phyloP scores from a whole-genome alignment of 2,113 vertebrate genomes.

The Monopterus albus region DNA sequence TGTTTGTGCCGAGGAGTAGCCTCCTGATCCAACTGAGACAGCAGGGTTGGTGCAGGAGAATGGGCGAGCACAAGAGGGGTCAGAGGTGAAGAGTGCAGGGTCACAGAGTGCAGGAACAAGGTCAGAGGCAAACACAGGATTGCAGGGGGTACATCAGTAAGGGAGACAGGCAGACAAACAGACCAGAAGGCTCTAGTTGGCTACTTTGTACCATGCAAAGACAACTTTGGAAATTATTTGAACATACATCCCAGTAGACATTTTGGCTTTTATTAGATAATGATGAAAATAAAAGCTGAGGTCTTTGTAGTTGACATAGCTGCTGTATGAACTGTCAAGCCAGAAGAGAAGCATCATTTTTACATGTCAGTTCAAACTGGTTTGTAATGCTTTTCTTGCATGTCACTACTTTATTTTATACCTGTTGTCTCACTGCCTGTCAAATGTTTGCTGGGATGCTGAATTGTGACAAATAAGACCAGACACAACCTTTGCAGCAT shows the following conservation, averaged over 20 bases:
- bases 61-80: conserved; percentile 37
- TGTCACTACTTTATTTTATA: no score
- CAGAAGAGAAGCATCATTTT: no score
- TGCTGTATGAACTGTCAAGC: no score
- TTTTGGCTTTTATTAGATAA: background rate
- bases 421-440: background rate
- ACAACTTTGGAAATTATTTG: background rate
- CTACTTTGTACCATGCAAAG: conserved; percentile 17
- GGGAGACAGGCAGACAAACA: conserved; percentile 46
- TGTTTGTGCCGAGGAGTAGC: conserved; percentile 95
- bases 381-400: no score
- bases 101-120: conserved; percentile 53
- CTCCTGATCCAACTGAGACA: conserved; percentile 93
- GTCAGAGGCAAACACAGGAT: conserved; percentile 62
- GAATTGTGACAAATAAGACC: background rate
- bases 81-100: conserved; percentile 49
- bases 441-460: conserved; percentile 51
- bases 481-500: conserved; percentile 11
- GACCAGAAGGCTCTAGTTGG: conserved; percentile 9
- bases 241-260: conserved; percentile 44
- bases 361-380: no score
- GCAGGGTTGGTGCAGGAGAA: conserved; percentile 82
- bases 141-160: conserved; percentile 42
- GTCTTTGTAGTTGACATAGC: no score
- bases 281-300: background rate